A percentile compares a stretch with the other conserved stretches of the same genome.
These are phyloP conservation scores for Malurus splendens DNA, from an alignment of 2,797 vertebrate species.

Conservation along the genomic window DNA sequence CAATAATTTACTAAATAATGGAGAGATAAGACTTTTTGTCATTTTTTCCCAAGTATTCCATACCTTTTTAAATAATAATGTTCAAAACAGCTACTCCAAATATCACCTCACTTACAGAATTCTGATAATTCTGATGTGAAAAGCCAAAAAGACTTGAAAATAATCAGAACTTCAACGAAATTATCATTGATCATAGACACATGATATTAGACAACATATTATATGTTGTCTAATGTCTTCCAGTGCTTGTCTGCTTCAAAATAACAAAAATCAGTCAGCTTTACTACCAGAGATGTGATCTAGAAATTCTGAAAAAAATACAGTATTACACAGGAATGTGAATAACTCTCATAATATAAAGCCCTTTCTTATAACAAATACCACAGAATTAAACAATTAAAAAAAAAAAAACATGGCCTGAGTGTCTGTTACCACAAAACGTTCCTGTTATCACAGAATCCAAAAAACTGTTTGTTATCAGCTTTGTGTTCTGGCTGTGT, in stretches of 20 bases:
- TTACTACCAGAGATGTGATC: background rate
- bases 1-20: background rate
- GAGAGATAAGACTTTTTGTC: background rate
- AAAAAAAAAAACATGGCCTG: accelerated
- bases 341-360: background rate
- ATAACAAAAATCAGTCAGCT: background rate
- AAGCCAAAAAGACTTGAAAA: background rate
- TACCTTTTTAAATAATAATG: background rate
- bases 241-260: background rate
- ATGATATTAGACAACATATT: background rate
- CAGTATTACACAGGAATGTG: background rate
- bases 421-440: background rate
- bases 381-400: background rate
- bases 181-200: background rate
- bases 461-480: background rate
- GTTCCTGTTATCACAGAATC: background rate
- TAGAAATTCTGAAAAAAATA: background rate
- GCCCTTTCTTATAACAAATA: background rate
- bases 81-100: background rate
- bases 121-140: background rate
- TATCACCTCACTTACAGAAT: background rate
- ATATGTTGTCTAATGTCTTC: background rate
- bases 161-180: background rate
- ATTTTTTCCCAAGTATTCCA: background rate
- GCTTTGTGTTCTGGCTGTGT: background rate